A percentile compares a stretch with the other conserved stretches of the same genome.
phyloP scores from a whole-genome alignment of 1,140 invertebrate species.

The Euwallacea similis region DNA sequence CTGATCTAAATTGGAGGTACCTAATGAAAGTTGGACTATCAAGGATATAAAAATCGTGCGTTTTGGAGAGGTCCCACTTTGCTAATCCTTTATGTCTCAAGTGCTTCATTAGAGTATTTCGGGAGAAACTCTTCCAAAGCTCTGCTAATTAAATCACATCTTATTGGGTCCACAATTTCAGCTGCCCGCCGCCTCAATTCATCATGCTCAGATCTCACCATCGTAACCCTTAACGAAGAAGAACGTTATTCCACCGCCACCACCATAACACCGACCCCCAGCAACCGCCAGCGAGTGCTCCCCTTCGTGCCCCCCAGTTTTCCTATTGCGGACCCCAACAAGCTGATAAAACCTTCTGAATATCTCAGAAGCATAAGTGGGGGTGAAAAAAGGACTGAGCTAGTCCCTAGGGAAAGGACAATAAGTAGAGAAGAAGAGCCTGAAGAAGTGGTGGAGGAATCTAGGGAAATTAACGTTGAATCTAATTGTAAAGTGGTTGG shows the following conservation, averaged over 20 bases:
- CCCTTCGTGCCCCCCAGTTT: slow-evolving; percentile 90
- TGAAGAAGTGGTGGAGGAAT: slow-evolving; percentile 12
- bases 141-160: no score
- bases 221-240: slow-evolving; percentile 50
- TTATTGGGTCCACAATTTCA: slow-evolving; percentile 24
- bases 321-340: slow-evolving; percentile 70
- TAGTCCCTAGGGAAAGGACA: not conserved
- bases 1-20: no score
- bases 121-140: no score
- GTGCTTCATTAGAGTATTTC: no score
- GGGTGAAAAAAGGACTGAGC: slow-evolving; percentile 2
- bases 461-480: slow-evolving; percentile 12
- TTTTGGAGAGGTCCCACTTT: no score
- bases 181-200: slow-evolving; percentile 50
- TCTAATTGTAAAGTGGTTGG: slow-evolving; percentile 35
- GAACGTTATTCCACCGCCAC: slow-evolving; percentile 52
- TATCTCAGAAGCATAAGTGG: slow-evolving; percentile 80
- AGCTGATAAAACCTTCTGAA: slow-evolving; percentile 88
- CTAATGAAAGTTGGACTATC: no score
- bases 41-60: no score
- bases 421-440: not conserved
- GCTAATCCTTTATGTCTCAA: no score
- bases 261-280: slow-evolving; percentile 57
- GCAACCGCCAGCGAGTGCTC: slow-evolving; percentile 79
- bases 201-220: slow-evolving; percentile 53